Evolutionary conservation across 2,888 invertebrate species (phyloP), one percentile per base, ranked within the genome.

Genomic region (Dexiosoma caninum): DNA sequence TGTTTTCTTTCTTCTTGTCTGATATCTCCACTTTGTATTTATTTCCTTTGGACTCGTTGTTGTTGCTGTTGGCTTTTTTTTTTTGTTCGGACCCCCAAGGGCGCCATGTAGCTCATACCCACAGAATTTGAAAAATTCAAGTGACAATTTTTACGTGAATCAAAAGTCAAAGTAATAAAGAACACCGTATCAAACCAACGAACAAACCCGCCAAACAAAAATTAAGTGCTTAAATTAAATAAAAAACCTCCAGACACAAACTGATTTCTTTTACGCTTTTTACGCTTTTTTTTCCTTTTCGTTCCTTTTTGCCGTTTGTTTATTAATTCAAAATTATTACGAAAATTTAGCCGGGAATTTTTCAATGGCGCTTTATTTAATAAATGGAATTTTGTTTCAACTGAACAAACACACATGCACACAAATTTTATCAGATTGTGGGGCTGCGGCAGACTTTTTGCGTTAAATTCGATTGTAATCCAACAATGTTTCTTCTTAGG

Each of bases 91-190:
- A 81, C 81, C 81, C 81, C 81, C 81, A 74, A 81, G 77, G 81
- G 81, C 81, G 81, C 81, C 81, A 64, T 81, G 81, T 74, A 51
- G 77, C 67, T 81, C 64, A 69, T 72, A 77, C 62, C 69, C 72
- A 57, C 69, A 81, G 81, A 74, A 81, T 81, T 77, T 64, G 62
- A 81, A 81, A 72, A 74, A 81, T 81, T 81, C 30, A 72, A 81
- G 81, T 74, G 81, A 81, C 81, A 81, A 81, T 81, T 81, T 81
- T 77, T 77, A 72, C 72, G 72, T 81, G 72, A 81, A 77, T 77
- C 79, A 75, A 74, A 74, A 64, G 70, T 55, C 62, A 77, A 62
- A 62, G 46, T 46, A 62, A 77, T 77, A 70, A 64, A 64, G 8
- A 64, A 66, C 30, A 35, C 10, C 23, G n/a, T n/a, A 53, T 23